These are phyloP conservation scores for Idaea biselata DNA, from an alignment of 2,888 invertebrate genomes.

Conservation along the genomic window DNA sequence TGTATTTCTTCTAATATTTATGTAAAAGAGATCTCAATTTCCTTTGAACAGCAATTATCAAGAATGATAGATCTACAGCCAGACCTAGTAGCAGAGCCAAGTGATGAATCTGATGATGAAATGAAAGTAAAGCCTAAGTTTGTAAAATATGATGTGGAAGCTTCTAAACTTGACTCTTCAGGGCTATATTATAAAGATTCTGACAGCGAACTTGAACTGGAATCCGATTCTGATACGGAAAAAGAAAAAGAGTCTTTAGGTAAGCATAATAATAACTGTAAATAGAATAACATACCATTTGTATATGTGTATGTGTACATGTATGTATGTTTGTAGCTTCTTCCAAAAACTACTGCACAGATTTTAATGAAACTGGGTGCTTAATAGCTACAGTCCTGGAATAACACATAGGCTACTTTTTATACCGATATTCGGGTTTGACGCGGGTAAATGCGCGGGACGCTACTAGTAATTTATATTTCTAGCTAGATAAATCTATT, in stretches of 20 bases:
- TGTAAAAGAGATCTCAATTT: conserved; percentile 11
- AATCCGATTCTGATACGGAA: conserved; percentile 78
- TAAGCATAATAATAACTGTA: conserved; percentile 33
- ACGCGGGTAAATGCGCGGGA: no score
- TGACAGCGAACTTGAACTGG: conserved; percentile 83
- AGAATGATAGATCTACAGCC: conserved; percentile 82
- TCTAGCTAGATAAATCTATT: no score
- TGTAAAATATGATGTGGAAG: conserved; percentile 83
- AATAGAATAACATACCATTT: background rate
- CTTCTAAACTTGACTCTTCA: conserved; percentile 84
- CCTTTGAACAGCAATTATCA: conserved; percentile 71
- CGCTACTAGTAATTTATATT: no score
- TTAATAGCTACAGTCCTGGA: no score
- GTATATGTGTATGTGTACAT: background rate
- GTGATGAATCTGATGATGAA: conserved; percentile 82
- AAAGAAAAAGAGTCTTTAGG: conserved; percentile 80
- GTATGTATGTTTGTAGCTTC: no score
- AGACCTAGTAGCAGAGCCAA: conserved; percentile 83
- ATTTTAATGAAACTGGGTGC: no score
- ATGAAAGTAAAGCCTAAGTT: conserved; percentile 75
- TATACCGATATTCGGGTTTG: no score
- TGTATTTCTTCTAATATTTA: background rate
- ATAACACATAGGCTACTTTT: no score
- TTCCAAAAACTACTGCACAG: no score
- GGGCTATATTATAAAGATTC: conserved; percentile 85